Base-by-base conservation (phyloP, 2,113 vertebrate genomes). In the Cranoglanis bouderius region DNA sequence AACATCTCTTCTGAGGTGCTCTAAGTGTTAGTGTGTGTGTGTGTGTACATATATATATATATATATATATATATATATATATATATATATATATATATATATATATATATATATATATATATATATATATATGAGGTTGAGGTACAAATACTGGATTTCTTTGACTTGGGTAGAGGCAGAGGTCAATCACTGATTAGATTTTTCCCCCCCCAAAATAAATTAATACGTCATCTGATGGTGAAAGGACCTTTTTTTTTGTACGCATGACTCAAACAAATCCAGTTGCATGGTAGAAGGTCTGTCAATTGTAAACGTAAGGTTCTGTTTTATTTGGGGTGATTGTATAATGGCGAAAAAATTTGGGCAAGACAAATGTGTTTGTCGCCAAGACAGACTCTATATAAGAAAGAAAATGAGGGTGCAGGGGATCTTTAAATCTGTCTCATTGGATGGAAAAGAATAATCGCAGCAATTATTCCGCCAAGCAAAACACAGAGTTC, bases 111-210 rank as follows among this genome's bases (percentile, higher is more conserved):
- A 43, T 43, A 43, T 43, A 43, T 43, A 6, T 43, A 43, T 43
- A 8, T 46, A 10, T 74, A 40, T 90, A 85, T 90, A 91, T 90
- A 91, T 92, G 85, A 88, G 26, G 24, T 29, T 87, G 38, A 72
- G 90, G 90, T 90, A 94, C 92, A 95, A 92, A 91, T 35, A 51
- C 81, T 38, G 21, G 87, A 91, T 94, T 95, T 95, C 92, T 95
- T 94, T 46, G 49, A 88, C 53, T 7, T 8, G 90, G 88, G 92
- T 95, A 95, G 93, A 94, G 46, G 77, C 40, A 2, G 83, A 92
- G 93, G 95, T 95, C 10, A 19, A 94, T 95, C 6, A 13, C 91
- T 91, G 92, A 93, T 92, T 92, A 91, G 90, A 93, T 93, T 93
- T 91, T 88, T 92, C 84, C 38, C 70, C 43, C 1, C 18, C 3